phyloP scores from a whole-genome alignment of 2,113 vertebrate genomes.

The Tragelaphus scriptus region DNA sequence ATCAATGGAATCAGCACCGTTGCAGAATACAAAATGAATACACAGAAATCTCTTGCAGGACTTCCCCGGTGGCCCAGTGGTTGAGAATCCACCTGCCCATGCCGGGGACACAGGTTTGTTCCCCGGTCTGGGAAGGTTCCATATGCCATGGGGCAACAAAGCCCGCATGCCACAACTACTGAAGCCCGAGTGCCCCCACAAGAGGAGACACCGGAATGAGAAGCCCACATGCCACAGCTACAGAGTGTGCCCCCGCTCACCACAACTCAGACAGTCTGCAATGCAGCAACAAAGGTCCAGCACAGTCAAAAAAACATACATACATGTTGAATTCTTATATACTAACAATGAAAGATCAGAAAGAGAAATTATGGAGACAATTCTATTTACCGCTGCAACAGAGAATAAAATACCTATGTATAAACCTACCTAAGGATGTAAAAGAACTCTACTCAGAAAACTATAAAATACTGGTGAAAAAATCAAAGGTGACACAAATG shows the following conservation, averaged over 20 bases:
- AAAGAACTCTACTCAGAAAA: neutral
- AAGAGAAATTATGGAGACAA: neutral
- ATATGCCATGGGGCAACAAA: neutral
- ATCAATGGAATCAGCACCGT: neutral
- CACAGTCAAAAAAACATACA: neutral
- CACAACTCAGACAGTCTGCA: neutral
- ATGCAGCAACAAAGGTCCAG: rapidly evolving
- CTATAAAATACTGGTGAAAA: neutral
- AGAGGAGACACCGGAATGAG: neutral
- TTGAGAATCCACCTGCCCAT: neutral
- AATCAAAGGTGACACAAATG: neutral
- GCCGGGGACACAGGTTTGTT: neutral
- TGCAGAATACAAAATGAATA: neutral
- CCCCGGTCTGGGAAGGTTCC: neutral
- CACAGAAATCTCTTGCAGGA: neutral
- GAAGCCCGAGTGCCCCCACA: neutral
- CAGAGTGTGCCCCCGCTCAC: neutral
- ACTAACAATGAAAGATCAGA: neutral
- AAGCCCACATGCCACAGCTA: neutral
- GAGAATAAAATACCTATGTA: neutral
- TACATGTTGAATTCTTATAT: neutral
- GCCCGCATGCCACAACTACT: neutral
- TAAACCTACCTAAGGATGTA: neutral
- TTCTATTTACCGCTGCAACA: neutral
- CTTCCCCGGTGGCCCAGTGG: neutral